Conservation (phyloP, 53 echinoderm and acorn worm genomes). For the Holothuria scabra region DNA sequence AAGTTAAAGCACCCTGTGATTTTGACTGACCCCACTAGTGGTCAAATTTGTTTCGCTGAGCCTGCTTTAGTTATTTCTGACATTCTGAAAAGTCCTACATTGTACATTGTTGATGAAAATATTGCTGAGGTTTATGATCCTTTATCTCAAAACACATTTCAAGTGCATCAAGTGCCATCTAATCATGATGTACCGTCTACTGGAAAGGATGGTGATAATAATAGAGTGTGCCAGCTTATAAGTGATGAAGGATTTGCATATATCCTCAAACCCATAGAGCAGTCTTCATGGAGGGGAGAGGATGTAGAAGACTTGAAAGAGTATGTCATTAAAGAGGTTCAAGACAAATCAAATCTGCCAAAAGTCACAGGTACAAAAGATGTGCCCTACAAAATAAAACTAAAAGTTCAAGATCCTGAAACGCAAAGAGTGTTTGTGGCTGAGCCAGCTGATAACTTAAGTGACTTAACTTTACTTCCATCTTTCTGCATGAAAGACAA, state of each 20-base stretch:
- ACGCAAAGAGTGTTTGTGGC: conserved; percentile 40
- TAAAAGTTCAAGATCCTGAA: conserved; percentile 51
- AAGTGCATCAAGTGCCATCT: no score
- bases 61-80: no score
- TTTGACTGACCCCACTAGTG: no score
- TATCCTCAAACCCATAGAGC: conserved; percentile 46
- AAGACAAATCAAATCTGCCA: background rate
- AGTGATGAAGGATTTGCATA: conserved; percentile 67
- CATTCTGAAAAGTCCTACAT: no score
- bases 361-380: background rate
- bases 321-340: background rate
- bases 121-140: no score
- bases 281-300: background rate
- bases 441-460: conserved; percentile 26
- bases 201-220: no score
- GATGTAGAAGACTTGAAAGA: no score
- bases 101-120: no score
- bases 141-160: no score
- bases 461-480: background rate
- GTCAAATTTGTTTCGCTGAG: no score
- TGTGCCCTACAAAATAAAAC: background rate
- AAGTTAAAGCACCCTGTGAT: no score
- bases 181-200: no score
- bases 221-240: conserved; percentile 25
- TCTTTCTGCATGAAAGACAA: background rate